These are phyloP conservation scores for Pogonognathellus flavescens DNA, from an alignment of 1,140 invertebrate species.

Conservation along the genomic window DNA sequence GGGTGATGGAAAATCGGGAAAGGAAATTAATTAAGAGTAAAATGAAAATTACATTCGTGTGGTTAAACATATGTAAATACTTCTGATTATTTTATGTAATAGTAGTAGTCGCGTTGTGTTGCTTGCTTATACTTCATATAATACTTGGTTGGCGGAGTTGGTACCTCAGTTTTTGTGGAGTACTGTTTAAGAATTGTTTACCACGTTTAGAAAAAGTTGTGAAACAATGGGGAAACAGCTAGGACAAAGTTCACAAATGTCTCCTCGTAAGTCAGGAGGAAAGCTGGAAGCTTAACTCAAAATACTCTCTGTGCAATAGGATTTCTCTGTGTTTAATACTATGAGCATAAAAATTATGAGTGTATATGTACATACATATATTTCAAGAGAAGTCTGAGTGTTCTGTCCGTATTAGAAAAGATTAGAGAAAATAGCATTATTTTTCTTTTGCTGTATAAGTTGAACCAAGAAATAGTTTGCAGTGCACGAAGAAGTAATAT, in stretches of 20 bases:
- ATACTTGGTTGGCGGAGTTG: background rate
- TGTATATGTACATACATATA: background rate
- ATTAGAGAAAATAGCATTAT: conserved; percentile 15
- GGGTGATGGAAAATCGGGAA: no score
- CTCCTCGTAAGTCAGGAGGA: conserved; percentile 6
- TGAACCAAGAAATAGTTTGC: conserved; percentile 34
- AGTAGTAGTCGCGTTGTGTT: background rate
- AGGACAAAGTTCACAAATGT: conserved; percentile 16
- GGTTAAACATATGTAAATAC: background rate
- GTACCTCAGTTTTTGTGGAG: background rate
- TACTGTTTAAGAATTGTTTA: background rate
- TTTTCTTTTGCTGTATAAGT: conserved; percentile 18
- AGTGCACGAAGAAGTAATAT: conserved; percentile 18
- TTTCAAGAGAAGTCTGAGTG: background rate
- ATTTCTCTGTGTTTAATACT: background rate
- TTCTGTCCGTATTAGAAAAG: conserved; percentile 15
- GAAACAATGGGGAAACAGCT: background rate
- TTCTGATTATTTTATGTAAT: background rate
- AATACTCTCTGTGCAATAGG: conserved; percentile 3
- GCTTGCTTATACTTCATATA: background rate
- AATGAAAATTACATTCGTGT: background rate
- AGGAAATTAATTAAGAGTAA: conserved; percentile 35
- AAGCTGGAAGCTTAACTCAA: conserved; percentile 23
- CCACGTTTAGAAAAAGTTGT: conserved; percentile 21
- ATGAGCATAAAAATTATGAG: conserved; percentile 41